phyloP scores from a whole-genome alignment of 2,888 invertebrate species.

The Petrophora chlorosata region DNA sequence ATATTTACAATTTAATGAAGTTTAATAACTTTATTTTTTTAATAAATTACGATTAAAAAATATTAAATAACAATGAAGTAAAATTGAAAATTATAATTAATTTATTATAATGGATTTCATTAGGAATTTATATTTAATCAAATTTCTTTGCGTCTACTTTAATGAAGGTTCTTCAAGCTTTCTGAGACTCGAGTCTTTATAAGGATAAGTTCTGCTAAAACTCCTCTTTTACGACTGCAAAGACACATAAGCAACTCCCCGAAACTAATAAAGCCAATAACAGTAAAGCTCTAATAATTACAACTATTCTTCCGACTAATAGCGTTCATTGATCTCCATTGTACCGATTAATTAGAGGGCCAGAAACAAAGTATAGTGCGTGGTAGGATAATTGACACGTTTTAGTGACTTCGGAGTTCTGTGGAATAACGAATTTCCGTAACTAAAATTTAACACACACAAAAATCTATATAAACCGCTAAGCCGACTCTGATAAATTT shows the following conservation, averaged over 20 bases:
- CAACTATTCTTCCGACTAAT: conserved; percentile 20
- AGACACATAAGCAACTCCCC: conserved; percentile 7
- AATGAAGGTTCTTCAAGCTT: no score
- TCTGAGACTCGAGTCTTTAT: no score
- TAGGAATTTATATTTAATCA: neutral
- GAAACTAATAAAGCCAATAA: conserved; percentile 8
- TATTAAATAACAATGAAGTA: no score
- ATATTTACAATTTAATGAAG: no score
- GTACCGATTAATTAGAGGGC: conserved; percentile 26
- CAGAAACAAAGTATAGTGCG: conserved; percentile 6
- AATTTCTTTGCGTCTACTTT: neutral
- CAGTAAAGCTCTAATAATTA: conserved; percentile 11
- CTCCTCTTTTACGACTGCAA: no score
- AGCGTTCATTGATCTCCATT: conserved; percentile 26
- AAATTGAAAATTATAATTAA: no score
- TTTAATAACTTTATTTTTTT: no score
- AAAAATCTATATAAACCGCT: no score
- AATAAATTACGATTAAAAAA: no score
- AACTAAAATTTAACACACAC: no score
- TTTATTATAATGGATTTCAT: neutral
- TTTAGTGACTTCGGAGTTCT: neutral
- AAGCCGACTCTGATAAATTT: no score
- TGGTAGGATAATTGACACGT: conserved; percentile 7
- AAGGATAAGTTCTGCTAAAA: no score
- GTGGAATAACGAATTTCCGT: neutral